Evolutionary conservation across 1,140 invertebrate genomes (phyloP).

Genomic region (Orussus abietinus): DNA sequence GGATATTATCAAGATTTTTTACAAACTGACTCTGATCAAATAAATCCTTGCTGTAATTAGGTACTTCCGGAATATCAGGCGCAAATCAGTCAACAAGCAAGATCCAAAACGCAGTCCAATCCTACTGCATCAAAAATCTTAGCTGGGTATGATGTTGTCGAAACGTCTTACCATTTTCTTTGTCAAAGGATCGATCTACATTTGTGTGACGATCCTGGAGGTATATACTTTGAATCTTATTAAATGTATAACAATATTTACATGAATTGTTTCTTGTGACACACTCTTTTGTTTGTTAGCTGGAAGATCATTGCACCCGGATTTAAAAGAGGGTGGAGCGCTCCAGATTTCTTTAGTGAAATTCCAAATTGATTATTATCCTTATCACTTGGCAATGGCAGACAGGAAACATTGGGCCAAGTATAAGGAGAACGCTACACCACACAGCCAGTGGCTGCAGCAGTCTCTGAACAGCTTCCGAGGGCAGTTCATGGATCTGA

Average conservation of each 20-base stretch:
- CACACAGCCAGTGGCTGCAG: constrained; percentile 72
- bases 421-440: constrained; percentile 64
- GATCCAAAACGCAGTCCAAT: constrained; percentile 43
- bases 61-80: constrained; percentile 77
- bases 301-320: constrained; percentile 78
- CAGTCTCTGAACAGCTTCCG: constrained; percentile 68
- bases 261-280: constrained; percentile 25
- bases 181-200: constrained; percentile 93
- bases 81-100: constrained; percentile 66
- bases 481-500: constrained; percentile 60
- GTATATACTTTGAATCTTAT: constrained; percentile 49
- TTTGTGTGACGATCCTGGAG: constrained; percentile 91
- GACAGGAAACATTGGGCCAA: constrained; percentile 85
- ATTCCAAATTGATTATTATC: constrained; percentile 94
- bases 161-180: constrained; percentile 97
- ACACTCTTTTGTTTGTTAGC: constrained; percentile 48
- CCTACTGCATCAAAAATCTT: constrained; percentile 69
- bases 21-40: too few species aligned
- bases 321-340: constrained; percentile 86
- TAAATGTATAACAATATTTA: constrained; percentile 7
- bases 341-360: constrained; percentile 86
- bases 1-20: not conserved
- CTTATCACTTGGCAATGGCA: constrained; percentile 87
- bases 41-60: too few species aligned
- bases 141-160: constrained; percentile 85